A percentile compares a stretch with the other conserved stretches of the same genome.
Evolutionary conservation across 1,140 invertebrate genomes (phyloP).

Genomic region (Ectropis grisescens): DNA sequence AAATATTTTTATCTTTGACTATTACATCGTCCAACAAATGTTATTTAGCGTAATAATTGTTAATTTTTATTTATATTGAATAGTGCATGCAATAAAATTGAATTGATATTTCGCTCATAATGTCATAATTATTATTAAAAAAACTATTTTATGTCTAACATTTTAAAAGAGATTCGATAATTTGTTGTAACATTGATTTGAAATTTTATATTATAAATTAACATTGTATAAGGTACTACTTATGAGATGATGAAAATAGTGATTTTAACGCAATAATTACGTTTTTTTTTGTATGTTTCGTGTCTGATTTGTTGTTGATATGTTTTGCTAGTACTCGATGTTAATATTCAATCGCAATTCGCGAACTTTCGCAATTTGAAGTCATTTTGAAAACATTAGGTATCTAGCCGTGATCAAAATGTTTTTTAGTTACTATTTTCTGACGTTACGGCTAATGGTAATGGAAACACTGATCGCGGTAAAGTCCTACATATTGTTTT

Average conservation of each 20-base stretch:
- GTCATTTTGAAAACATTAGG: too few relatives aligned
- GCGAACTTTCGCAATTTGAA: too few relatives aligned
- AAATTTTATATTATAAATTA: constrained; percentile 26
- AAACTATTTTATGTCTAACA: constrained; percentile 44
- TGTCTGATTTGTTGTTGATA: too few relatives aligned
- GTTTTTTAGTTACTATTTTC: too few relatives aligned
- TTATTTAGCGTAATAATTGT: constrained; percentile 48
- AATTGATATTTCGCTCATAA: constrained; percentile 61
- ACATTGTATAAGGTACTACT: constrained; percentile 33
- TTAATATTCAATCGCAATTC: too few relatives aligned
- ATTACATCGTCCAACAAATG: constrained; percentile 46
- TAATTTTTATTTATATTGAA: constrained; percentile 33
- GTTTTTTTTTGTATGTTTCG: constrained; percentile 18
- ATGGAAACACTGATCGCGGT: too few relatives aligned
- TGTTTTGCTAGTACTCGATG: too few relatives aligned
- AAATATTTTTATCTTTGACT: too few relatives aligned
- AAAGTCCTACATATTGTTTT: too few relatives aligned
- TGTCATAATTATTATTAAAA: constrained; percentile 38
- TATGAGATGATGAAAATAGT: constrained; percentile 25
- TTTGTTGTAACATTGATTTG: constrained; percentile 50
- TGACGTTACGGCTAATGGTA: too few relatives aligned
- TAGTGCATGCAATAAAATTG: constrained; percentile 61
- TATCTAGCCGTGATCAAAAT: too few relatives aligned
- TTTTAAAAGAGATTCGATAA: constrained; percentile 25
- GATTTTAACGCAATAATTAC: constrained; percentile 39